phyloP scores from a whole-genome alignment of 2,888 invertebrate genomes.

The Oligia latruncula region DNA sequence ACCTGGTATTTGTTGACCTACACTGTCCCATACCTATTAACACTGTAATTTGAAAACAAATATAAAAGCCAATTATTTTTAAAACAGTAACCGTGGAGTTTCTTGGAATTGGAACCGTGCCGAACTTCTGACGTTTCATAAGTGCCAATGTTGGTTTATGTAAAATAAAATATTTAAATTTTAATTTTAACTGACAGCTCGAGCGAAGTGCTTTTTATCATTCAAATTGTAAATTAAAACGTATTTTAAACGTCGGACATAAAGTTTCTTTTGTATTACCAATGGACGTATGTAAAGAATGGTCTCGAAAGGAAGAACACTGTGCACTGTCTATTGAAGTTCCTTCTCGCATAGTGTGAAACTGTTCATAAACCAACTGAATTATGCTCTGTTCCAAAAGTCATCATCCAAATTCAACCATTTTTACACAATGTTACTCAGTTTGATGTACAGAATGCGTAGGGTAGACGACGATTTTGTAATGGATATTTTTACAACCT shows the following conservation, averaged over 20 bases:
- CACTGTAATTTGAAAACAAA: background rate
- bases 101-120: background rate
- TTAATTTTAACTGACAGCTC: background rate
- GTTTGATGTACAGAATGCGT: background rate
- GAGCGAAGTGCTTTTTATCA: too few species aligned
- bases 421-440: background rate
- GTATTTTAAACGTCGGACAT: background rate
- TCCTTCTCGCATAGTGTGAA: background rate
- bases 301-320: background rate
- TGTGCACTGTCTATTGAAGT: background rate
- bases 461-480: background rate
- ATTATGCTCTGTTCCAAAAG: background rate
- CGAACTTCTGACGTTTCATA: background rate
- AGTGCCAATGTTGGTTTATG: background rate
- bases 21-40: background rate
- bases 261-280: background rate
- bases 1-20: background rate
- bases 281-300: background rate
- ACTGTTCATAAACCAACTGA: background rate
- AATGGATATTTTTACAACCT: background rate
- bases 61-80: background rate
- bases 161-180: background rate
- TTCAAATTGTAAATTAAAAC: background rate
- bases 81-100: background rate
- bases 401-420: too few species aligned